Base-by-base conservation (phyloP, 1,140 invertebrate genomes). In the Hypsibius dujardini region DNA sequence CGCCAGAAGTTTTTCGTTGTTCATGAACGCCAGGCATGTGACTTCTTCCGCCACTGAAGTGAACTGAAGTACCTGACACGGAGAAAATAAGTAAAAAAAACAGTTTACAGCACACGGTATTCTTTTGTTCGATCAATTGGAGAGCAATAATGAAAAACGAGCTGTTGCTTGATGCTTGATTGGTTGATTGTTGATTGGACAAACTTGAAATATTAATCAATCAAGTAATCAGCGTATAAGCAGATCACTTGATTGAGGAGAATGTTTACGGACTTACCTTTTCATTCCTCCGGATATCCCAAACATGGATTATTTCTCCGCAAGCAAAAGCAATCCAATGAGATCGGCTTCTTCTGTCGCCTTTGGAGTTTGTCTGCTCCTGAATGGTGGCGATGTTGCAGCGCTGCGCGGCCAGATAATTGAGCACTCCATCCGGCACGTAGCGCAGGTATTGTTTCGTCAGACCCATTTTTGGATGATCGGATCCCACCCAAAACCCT, bases 401-500 rank as follows among this genome's bases (percentile, higher is more conserved):
- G 46, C 50, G 50, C 50, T 7, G 50, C 7, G 50, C 7, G 7
- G 50, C 50, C 7, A 56, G 50, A n/a, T 12, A 56, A n/a, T 56
- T 56, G 75, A 86, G 87, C 47, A 87, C 86, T 70, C 86, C 85
- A 71, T 73, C 74, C 14, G 87, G 85, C 12, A 84, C 83, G 80
- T 92, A 97, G 69, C 90, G 86, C 71, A 96, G 83, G 85, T 98
- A 98, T 81, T 98, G 90, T 78, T 95, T 95, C 42, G 94, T 97
- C 74, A 97, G 80, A 73, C 91, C 92, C 94, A 97, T 97, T 72
- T 70, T 73, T 74, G 70, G 60, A 72, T 46, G 71, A 72, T n/a
- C 28, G 15, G 1, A 71, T 71, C 28, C 28, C 28, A 28, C 28
- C 28, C 28, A 28, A 28, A 28, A 28, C 28, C 28, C 28, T 28